phyloP scores from a whole-genome alignment of 2,888 invertebrate species.

The Drosophila anceps region DNA sequence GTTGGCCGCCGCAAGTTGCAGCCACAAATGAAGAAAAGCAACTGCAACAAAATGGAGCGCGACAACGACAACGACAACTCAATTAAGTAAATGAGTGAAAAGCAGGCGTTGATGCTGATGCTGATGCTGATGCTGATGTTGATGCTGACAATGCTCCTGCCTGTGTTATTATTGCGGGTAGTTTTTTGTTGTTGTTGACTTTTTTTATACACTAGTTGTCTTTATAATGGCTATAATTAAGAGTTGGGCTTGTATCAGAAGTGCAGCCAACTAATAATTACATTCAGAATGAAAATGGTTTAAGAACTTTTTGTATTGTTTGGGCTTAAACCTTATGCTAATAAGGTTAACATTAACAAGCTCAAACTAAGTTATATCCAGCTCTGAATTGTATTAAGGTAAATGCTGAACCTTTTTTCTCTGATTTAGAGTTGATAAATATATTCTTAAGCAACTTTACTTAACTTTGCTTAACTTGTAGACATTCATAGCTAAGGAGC shows the following conservation, averaged over 20 bases:
- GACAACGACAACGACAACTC: constrained; percentile 64
- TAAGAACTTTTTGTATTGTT: background rate
- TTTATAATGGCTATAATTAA: constrained; percentile 18
- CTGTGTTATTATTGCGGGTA: constrained; percentile 15
- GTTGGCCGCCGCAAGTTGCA: constrained; percentile 37
- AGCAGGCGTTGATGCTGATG: constrained; percentile 45
- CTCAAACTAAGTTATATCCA: background rate
- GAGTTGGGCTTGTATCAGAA: constrained; percentile 8
- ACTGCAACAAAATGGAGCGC: constrained; percentile 62
- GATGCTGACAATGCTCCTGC: constrained; percentile 22
- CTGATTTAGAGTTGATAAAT: background rate
- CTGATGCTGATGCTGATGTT: constrained; percentile 28
- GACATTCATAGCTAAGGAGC: no score
- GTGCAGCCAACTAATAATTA: background rate
- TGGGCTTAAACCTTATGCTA: background rate
- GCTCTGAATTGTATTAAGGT: background rate
- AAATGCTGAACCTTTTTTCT: background rate
- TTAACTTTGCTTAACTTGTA: background rate
- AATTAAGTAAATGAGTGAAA: constrained; percentile 73
- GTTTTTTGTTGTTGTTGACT: constrained; percentile 12
- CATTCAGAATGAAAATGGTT: background rate
- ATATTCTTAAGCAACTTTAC: background rate
- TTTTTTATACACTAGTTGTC: constrained; percentile 4
- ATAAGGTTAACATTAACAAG: background rate
- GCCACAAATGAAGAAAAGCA: constrained; percentile 54